Evolutionary conservation across 2,113 vertebrate genomes (phyloP).

Genomic region (Bos javanicus): DNA sequence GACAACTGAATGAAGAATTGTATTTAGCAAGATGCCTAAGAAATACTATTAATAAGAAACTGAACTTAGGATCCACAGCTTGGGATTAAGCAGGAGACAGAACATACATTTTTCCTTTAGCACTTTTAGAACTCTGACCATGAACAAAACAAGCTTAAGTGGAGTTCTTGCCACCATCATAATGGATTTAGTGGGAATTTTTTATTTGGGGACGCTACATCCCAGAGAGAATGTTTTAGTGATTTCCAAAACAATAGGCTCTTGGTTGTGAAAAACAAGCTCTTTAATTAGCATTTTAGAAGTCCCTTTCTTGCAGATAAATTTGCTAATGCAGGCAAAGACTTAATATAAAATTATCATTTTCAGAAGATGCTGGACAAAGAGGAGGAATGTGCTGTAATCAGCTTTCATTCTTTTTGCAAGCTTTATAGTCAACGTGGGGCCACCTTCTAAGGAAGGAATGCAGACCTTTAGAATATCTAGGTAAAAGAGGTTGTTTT

Average conservation of each 20-base stretch:
- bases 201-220: not conserved
- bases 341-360: constrained; percentile 71
- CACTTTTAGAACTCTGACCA: not conserved
- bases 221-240: constrained; percentile 49
- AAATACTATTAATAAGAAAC: not conserved
- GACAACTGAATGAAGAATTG: not conserved
- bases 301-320: constrained; percentile 75
- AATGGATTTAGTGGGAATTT: not conserved
- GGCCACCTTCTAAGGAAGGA: not conserved
- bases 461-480: not conserved
- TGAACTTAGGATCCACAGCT: not conserved
- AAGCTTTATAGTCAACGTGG: not conserved
- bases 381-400: not conserved
- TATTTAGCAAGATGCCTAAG: not conserved
- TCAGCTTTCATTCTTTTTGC: constrained; percentile 32
- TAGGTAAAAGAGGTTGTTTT: not conserved
- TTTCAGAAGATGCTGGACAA: constrained; percentile 66
- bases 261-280: constrained; percentile 61
- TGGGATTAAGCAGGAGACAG: not conserved
- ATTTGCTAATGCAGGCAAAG: constrained; percentile 75
- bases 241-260: constrained; percentile 68
- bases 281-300: constrained; percentile 70
- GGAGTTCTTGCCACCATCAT: not conserved
- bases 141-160: not conserved
- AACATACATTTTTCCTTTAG: not conserved